phyloP scores from a whole-genome alignment of 2,113 vertebrate species.

The Oryzias celebensis region DNA sequence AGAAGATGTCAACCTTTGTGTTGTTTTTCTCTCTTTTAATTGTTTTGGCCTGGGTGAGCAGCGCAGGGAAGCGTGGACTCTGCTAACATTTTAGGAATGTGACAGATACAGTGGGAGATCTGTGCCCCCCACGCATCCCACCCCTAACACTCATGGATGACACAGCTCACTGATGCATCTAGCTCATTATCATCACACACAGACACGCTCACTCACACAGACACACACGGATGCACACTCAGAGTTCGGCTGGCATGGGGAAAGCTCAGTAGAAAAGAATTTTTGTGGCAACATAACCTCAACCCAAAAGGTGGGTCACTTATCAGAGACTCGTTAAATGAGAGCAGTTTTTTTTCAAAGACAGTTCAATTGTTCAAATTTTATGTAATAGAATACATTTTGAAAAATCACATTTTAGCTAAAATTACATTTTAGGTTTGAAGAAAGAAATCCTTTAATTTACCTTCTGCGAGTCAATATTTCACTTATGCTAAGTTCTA shows the following conservation, averaged over 20 bases:
- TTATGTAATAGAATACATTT: background rate
- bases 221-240: slow-evolving; percentile 39
- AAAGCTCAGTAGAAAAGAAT: slow-evolving; percentile 7
- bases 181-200: slow-evolving; percentile 84
- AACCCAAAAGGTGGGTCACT: background rate
- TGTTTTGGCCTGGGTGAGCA: slow-evolving; percentile 30
- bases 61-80: slow-evolving; percentile 51
- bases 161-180: slow-evolving; percentile 88
- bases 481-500: too few species aligned
- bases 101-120: slow-evolving; percentile 35
- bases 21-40: slow-evolving; percentile 22
- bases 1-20: slow-evolving; percentile 21
- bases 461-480: too few species aligned
- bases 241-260: slow-evolving; percentile 64
- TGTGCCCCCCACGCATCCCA: background rate
- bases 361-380: background rate
- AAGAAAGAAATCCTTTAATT: too few species aligned
- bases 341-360: background rate
- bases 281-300: background rate
- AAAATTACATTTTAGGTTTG: too few species aligned
- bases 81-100: slow-evolving; percentile 65
- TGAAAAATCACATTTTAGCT: too few species aligned
- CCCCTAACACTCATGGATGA: slow-evolving; percentile 79
- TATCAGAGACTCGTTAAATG: background rate
- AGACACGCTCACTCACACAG: slow-evolving; percentile 46